Conservation (phyloP, 2,113 vertebrate genomes). For the Apteryx mantelli region DNA sequence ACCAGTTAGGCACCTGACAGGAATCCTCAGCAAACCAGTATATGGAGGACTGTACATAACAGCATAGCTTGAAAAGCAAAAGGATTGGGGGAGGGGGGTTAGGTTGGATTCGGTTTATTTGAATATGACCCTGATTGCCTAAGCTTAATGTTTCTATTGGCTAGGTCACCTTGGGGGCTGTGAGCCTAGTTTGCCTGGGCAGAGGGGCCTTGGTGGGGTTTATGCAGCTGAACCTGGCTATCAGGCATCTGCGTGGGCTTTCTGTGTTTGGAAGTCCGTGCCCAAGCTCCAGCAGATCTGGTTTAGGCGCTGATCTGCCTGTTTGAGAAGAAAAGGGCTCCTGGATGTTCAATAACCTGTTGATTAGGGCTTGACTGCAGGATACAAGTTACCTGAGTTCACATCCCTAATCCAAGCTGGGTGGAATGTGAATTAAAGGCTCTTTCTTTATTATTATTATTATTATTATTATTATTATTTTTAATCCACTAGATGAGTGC, state of each 20-base stretch:
- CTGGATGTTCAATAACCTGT: not conserved
- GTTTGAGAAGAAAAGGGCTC: not conserved
- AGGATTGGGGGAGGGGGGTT: not conserved
- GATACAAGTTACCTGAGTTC: too few species aligned
- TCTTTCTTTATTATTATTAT: too few species aligned
- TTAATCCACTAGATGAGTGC: not conserved
- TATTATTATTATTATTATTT: too few species aligned
- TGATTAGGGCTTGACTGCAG: not conserved
- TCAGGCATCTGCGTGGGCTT: accelerated
- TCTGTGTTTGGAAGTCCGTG: too few species aligned
- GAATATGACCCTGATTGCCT: not conserved
- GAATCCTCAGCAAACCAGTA: not conserved
- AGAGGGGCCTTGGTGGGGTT: not conserved
- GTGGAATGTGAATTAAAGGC: too few species aligned
- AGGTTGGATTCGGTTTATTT: not conserved
- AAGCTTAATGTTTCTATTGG: not conserved
- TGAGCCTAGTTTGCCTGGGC: not conserved
- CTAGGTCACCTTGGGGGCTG: not conserved
- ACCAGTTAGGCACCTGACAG: not conserved
- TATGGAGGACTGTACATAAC: not conserved
- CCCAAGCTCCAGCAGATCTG: not conserved
- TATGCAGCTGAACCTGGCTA: not conserved
- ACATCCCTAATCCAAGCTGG: too few species aligned
- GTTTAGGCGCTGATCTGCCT: not conserved
- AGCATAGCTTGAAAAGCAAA: not conserved